Conservation (phyloP, 2,797 vertebrate genomes). For the Chiloscyllium punctatum region DNA sequence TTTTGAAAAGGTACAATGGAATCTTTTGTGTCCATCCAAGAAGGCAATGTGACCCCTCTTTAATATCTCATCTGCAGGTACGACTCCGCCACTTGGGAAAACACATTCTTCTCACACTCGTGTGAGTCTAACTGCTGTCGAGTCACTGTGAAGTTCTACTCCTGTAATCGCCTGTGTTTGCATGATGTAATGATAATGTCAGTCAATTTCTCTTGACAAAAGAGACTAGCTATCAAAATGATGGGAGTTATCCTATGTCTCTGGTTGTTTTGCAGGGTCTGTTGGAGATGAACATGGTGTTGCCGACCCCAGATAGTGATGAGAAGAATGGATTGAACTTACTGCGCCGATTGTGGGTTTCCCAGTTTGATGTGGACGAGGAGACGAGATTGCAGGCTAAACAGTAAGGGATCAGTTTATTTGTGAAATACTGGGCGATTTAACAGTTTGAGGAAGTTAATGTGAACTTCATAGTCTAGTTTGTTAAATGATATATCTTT, state of each 20-base stretch:
- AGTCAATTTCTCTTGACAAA: not conserved
- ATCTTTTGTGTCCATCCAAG: no score
- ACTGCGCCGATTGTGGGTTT: slow-evolving; percentile 85
- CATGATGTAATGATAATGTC: not conserved
- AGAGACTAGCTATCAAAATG: not conserved
- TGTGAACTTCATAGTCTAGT: not conserved
- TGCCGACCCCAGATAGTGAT: slow-evolving; percentile 76
- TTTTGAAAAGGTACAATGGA: not conserved
- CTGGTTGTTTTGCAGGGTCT: slow-evolving; percentile 64
- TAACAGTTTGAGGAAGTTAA: not conserved
- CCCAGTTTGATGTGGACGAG: slow-evolving; percentile 85
- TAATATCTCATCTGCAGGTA: not conserved
- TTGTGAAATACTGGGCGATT: not conserved
- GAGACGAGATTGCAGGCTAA: slow-evolving; percentile 76
- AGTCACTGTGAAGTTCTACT: not conserved
- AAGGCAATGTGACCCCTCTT: not conserved
- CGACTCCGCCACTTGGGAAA: not conserved
- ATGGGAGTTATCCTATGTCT: not conserved
- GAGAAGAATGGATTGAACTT: slow-evolving; percentile 79
- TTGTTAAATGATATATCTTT: not conserved
- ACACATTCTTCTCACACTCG: not conserved
- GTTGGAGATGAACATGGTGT: slow-evolving; percentile 85
- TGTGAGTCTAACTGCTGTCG: no score
- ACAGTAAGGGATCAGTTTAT: slow-evolving; percentile 59
- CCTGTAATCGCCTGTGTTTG: not conserved